Evolutionary conservation across 2,888 invertebrate species (phyloP).

Genomic region (Lasioglossum pauxillum): DNA sequence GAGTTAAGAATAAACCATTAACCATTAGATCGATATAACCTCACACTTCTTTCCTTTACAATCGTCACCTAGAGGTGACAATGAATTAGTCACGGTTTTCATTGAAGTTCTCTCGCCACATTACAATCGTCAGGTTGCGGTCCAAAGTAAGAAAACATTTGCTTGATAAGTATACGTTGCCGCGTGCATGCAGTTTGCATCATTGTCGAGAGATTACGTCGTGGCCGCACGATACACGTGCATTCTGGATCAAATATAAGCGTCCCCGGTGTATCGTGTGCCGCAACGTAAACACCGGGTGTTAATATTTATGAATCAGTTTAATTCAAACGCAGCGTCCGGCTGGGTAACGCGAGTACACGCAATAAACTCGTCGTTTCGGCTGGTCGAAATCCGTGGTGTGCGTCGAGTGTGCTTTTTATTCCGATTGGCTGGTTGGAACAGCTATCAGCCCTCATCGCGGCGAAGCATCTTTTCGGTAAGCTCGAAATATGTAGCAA

Average conservation of each 20-base stretch:
- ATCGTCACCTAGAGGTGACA: not conserved
- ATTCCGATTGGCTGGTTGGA: slow-evolving; percentile 14
- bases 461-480: not conserved
- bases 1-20: too few relatives aligned
- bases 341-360: not conserved
- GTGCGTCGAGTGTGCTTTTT: not conserved
- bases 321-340: slow-evolving; percentile 40
- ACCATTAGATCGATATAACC: too few relatives aligned
- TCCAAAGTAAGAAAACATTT: slow-evolving; percentile 11
- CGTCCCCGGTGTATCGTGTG: slow-evolving; percentile 35
- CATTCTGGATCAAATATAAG: slow-evolving; percentile 35
- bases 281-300: slow-evolving; percentile 40
- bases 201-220: slow-evolving; percentile 37
- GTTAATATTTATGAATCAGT: slow-evolving; percentile 62
- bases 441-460: not conserved
- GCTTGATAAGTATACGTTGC: not conserved
- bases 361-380: slow-evolving; percentile 8
- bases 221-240: not conserved
- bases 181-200: slow-evolving; percentile 20
- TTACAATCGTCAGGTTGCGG: not conserved
- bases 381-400: not conserved
- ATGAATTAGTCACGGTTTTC: not conserved
- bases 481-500: not conserved
- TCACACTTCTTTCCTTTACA: too few relatives aligned
- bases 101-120: not conserved